These are phyloP conservation scores for Drosophila pruinosa DNA, from an alignment of 1,140 invertebrate species.

Conservation along the genomic window DNA sequence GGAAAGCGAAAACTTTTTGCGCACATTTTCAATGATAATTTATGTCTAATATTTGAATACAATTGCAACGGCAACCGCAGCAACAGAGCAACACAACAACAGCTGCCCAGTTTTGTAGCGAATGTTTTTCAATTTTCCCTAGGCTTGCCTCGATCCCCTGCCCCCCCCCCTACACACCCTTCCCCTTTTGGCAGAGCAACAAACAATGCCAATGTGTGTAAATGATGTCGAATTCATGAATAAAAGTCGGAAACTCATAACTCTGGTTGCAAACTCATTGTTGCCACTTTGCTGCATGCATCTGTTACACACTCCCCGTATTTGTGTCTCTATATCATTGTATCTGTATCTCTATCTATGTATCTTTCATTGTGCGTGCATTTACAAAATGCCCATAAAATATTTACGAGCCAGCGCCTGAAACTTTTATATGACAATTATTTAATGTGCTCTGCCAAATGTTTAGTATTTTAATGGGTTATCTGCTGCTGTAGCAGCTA, in stretches of 20 bases:
- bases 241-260: constrained; percentile 54
- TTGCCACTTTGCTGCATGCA: constrained; percentile 27
- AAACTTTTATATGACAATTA: constrained; percentile 47
- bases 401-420: constrained; percentile 31
- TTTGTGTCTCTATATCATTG: not conserved
- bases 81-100: not conserved
- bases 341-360: not conserved
- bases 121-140: constrained; percentile 21
- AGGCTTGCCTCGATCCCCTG: not conserved
- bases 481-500: not conserved
- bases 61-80: constrained; percentile 47
- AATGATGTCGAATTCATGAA: constrained; percentile 43
- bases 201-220: constrained; percentile 52
- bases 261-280: constrained; percentile 30
- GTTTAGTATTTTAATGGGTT: constrained; percentile 36
- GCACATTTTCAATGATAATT: constrained; percentile 64
- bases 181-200: not conserved
- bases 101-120: constrained; percentile 29
- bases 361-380: constrained; percentile 19
- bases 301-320: not conserved
- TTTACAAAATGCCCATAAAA: constrained; percentile 36
- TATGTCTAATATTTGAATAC: constrained; percentile 75
- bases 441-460: constrained; percentile 36
- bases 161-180: not conserved
- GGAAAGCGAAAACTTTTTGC: constrained; percentile 55